Base-by-base conservation (phyloP, 2,888 invertebrate species). In the Andrena minutula region DNA sequence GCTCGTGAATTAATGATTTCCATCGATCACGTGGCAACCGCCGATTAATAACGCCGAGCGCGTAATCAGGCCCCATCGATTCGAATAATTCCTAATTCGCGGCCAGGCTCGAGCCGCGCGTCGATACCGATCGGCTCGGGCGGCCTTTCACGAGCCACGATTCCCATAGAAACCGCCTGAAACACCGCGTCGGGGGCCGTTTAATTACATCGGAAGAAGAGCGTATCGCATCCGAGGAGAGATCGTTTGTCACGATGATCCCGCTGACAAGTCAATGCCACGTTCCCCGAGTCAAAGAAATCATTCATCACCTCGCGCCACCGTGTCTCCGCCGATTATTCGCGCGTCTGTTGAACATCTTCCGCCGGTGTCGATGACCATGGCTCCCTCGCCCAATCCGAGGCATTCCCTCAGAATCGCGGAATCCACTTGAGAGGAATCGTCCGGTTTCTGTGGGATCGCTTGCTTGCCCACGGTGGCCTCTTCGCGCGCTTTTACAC, bases 201-300 rank as follows among this genome's bases (percentile, higher is more conserved):
- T 77, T 83, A 83, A 83, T 82, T 83, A 74, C 82, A 58, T 65
- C 49, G 65, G 73, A 58, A 65, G 82, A 73, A 6, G 28, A 30
- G 60, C 68, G 79, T 73, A 76, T 70, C 82, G 83, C 56, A 61
- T 79, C 86, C 60, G 28, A 32, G 63, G n/a, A 26, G 75, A 65
- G 85, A 87, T 86, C 86, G 85, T 86, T 87, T 87, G 86, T 86
- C 86, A 86, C 87, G 83, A 87, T 85, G 86, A 85, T 79, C 79
- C 41, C 80, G 41, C 75, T 63, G 85, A 83, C 87, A 65, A 87
- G 85, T 85, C 85, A 85, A 87, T 87, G 87, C 83, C 87, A 68
- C 75, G 77, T 75, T 32, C 65, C 65, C 20, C 47, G 76, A 87
- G 86, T 82, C 81, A 78, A 88, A 85, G 83, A 71, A 81, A 88